Evolutionary conservation across 2,113 vertebrate genomes (phyloP).

Genomic region (Zootoca vivipara): DNA sequence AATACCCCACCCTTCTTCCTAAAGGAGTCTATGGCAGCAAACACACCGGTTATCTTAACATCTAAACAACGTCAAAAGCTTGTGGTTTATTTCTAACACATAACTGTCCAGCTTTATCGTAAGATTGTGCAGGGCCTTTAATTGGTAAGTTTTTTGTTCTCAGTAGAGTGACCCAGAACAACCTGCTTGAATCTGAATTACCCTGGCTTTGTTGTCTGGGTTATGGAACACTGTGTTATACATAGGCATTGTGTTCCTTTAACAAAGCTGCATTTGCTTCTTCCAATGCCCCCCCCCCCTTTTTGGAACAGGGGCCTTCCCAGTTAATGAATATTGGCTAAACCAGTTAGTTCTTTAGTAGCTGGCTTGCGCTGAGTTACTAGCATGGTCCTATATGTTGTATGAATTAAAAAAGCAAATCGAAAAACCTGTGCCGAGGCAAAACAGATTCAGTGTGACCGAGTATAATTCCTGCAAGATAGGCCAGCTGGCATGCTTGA

Average conservation of each 20-base stretch:
- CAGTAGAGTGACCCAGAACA: neutral
- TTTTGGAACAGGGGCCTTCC: neutral
- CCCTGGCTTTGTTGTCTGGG: neutral
- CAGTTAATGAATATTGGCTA: neutral
- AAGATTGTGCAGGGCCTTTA: slow-evolving; percentile 29
- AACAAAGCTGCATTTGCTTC: neutral
- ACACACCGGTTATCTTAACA: no score
- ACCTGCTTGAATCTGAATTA: slow-evolving; percentile 7
- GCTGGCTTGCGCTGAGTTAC: neutral
- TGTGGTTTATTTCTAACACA: neutral
- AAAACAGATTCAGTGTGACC: neutral
- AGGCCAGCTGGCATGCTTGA: neutral
- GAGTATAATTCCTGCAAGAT: neutral
- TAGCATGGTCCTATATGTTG: neutral
- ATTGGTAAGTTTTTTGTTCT: slow-evolving; percentile 28
- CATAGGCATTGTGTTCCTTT: neutral
- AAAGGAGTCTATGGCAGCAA: no score
- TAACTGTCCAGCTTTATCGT: slow-evolving; percentile 43
- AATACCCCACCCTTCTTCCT: no score
- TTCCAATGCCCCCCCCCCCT: neutral
- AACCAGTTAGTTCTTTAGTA: neutral
- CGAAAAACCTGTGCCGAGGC: neutral
- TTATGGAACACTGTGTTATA: neutral
- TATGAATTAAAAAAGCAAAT: neutral
- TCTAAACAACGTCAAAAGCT: no score